Evolutionary conservation across 92 coral and sea anemone species (phyloP), one percentile per base, ranked within the genome.

Genomic region (Parazoanthus swiftii): DNA sequence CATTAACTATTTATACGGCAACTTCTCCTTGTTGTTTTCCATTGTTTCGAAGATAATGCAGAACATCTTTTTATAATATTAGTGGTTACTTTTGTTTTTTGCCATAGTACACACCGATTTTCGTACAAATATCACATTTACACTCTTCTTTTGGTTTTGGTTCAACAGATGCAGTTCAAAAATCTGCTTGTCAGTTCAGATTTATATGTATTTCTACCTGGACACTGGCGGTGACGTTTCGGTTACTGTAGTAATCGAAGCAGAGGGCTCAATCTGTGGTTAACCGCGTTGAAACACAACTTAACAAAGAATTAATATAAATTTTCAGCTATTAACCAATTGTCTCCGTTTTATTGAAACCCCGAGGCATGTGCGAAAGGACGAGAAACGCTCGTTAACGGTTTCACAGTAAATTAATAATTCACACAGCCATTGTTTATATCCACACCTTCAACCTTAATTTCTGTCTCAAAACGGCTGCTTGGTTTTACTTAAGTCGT

Each of bases 251-350:
- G 86, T 74, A 70, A 70, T 83, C 25, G 39, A 84, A 29, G 35
- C 44, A 44, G 26, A 48, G 74, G 29, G 21, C 87, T 59, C 79
- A 23, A 29, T 11, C 23, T 84, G 87, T 71, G 87, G 87, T 84
- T 84, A 84, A 84, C 79, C 87, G 78, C 71, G 87, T 84, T 71
- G 68, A 71, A 26, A 42, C 74, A 46, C 78, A 84, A 48, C 46
- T 84, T 70, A 84, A 84, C 87, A 73, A 84, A 84, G 87, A 84
- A 71, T 84, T 43, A 29, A 70, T 84, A 84, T 48, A 71, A 71
- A 26, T 84, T 48, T 84, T 71, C 78, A 21, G 51, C 79, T 71
- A 71, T 84, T 84, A 84, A 84, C 79, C 87, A 84, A 84, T 70
- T 84, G 87, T 84, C 78, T 71, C 14, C 35, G 26, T 26, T 36